These are phyloP conservation scores for Jacana jacana DNA, from an alignment of 2,113 vertebrate genomes.

Conservation along the genomic window DNA sequence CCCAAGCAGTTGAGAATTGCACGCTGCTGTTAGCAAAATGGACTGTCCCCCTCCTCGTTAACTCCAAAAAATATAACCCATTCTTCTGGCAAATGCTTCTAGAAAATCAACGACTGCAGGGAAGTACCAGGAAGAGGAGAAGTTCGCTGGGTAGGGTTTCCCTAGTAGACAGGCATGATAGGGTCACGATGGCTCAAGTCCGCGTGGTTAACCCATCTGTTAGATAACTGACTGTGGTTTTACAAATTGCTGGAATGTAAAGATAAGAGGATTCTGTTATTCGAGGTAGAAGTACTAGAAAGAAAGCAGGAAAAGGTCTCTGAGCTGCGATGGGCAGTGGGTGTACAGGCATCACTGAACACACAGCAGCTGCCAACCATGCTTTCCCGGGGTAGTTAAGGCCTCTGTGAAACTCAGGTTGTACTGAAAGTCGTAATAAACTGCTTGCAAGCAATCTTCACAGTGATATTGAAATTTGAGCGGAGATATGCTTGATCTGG, in stretches of 20 bases:
- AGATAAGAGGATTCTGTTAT: neutral
- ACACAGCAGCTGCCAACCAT: neutral
- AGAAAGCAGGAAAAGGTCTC: neutral
- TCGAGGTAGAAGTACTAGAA: neutral
- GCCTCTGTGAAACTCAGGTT: neutral
- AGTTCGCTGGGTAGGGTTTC: neutral
- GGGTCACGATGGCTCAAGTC: neutral
- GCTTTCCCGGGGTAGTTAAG: rapidly evolving
- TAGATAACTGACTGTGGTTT: neutral
- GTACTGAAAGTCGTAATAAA: neutral
- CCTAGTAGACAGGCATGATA: rapidly evolving
- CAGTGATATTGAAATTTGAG: neutral
- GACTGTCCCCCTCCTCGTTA: neutral
- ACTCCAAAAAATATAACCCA: neutral
- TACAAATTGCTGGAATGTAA: neutral
- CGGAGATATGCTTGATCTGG: neutral
- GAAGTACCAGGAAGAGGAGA: neutral
- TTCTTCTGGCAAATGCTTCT: neutral
- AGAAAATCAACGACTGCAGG: neutral
- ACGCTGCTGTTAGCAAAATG: neutral
- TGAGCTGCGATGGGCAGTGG: neutral
- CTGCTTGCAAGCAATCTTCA: neutral
- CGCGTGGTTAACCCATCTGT: neutral
- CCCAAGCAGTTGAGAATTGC: neutral
- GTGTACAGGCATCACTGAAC: neutral